Base-by-base conservation (phyloP, 2,113 vertebrate genomes). In the Hyaena hyaena region DNA sequence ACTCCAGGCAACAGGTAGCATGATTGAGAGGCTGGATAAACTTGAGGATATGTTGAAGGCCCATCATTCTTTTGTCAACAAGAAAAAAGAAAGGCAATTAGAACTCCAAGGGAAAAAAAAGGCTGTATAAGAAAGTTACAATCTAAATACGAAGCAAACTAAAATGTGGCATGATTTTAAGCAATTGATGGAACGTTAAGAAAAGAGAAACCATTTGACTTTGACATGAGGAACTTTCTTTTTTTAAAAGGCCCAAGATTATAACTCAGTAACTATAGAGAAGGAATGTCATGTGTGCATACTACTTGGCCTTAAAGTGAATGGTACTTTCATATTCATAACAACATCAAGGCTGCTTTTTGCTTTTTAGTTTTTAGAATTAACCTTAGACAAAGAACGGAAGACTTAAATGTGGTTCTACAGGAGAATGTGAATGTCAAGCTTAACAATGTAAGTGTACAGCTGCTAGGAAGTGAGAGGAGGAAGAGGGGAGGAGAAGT, bases 81-180 rank as follows among this genome's bases (percentile, higher is more conserved):
- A 95, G 93, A 96, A 93, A 96, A 97, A 95, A 97, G 94, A 97
- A 97, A 97, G 92, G 74, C 50, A 93, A 90, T 94, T 97, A 97
- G 74, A 97, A 97, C 55, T 87, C 65, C 24, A 80, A 89, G 53
- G 35, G 73, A 97, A 97, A 83, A 43, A 89, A 95, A 95, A 93
- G 90, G 84, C 81, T 85, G 10, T 68, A 63, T 85, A 86, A 96
- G 90, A 88, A 93, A 89, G 53, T 82, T 97, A 93, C 12, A 73
- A 68, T 93, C 66, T 96, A 95, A 97, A 93, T 93, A 95, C 28
- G 73, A 96, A 84, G 87, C 80, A 93, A 93, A 95, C 76, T 93
- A 95, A 94, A 97, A 94, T 58, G 65, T 80, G 63, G 74, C 73
- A 77, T 45, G 45, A 96, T 83, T 86, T 95, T 97, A 97, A 92